Base-by-base conservation (phyloP, 1,140 invertebrate species). In the Drosophila nasuta region DNA sequence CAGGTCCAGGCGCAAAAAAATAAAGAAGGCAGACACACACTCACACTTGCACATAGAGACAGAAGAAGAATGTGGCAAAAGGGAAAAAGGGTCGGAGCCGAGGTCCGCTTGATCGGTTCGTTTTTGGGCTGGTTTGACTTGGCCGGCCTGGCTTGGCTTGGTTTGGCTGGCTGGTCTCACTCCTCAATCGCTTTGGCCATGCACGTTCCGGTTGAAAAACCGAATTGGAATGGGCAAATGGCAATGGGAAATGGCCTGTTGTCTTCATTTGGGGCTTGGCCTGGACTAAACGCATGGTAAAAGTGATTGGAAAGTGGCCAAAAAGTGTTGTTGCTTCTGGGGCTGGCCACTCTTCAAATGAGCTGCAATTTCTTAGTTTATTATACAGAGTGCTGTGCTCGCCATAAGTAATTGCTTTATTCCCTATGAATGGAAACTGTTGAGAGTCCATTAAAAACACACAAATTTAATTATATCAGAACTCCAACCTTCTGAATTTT, bases 41-140 rank as follows among this genome's bases (percentile, higher is more conserved):
- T 78, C 60, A 75, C 68, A 82, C 60, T 38, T 33, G 30, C 41
- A 43, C 41, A 45, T 54, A 60, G 63, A 70, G n/a, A 51, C 46
- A 62, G 28, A 48, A 52, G 38, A 74, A 75, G 79, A 77, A 83
- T 83, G 81, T 77, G 74, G 77, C 66, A 75, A 81, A 70, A 75
- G 51, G 60, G 51, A 65, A 71, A 87, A 82, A 79, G 72, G 79
- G 57, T 66, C 64, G 74, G 52, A 45, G 41, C 41, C 11, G 28
- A 5, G 63, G 65, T 75, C 48, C 59, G 62, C 54, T 64, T 45
- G 60, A 65, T 74, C 59, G 51, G 62, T 57, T 69, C 51, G 11
- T 62, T 64, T 75, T 75, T 69, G 65, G 72, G 76, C 57, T 81
- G 73, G 64, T 43, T 71, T n/a, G 15, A 15, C 35, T 64, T 51